Base-by-base conservation (phyloP, 1,140 invertebrate species). In the Cotesia typhae region DNA sequence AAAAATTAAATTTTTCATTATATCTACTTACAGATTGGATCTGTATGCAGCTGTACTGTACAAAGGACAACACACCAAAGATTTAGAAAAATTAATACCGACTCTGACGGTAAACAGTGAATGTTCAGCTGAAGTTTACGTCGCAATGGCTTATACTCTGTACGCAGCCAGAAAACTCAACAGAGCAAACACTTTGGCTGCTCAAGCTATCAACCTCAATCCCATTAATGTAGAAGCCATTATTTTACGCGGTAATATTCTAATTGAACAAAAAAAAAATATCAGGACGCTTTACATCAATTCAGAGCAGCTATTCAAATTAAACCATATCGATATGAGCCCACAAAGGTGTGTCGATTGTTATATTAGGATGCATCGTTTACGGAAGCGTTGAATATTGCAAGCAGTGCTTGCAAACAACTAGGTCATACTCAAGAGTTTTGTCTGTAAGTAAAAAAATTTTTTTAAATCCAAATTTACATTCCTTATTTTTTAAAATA, bases 201-300 rank as follows among this genome's bases (percentile, higher is more conserved):
- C 91, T 77, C 88, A 89, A 73, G 88, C 89, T 0, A 82, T 90
- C 52, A 81, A 81, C 6, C 53, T 89, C n/a, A 85, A 88, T 79
- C 82, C 85, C 3, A 86, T 84, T 4, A 89, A 90, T 79, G 86
- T 93, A n/a, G 93, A 94, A 80, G 92, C 92, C 1, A 83, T 92
- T 7, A 86, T 94, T 52, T 79, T 94, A 5, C 91, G 93, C 71
- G 94, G 92, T 1, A 89, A 89, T 76, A 90, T 93, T 57, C 84
- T 94, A 1, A 84, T 92, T 37, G 90, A 94, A 74, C 83, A 94
- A 61, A 93, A 93, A 93, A 93, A 80, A 93, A 93, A 75, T 90
- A 89, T 76, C 88, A 90, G 68, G 93, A 94, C 74, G 92, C 93
- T 5, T 87, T 91, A 1, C 84, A 88, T 53, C 90, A 92, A 80